Conservation (phyloP, 1,140 invertebrate genomes). For the Ostrea denselamellosa region DNA sequence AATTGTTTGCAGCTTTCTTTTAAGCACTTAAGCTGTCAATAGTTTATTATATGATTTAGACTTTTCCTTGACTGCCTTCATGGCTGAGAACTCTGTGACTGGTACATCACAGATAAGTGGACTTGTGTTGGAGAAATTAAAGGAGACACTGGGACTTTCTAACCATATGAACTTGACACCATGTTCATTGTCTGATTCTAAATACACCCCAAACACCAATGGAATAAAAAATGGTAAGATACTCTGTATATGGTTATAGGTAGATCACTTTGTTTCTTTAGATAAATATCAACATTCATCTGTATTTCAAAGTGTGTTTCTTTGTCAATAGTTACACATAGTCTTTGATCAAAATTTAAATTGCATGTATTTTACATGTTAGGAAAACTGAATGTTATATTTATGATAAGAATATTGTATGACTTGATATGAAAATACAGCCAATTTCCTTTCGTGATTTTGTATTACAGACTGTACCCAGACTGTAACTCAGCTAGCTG, state of each 20-base stretch:
- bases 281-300: too few relatives aligned
- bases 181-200: constrained; percentile 4
- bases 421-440: too few relatives aligned
- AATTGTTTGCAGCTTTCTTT: too few relatives aligned
- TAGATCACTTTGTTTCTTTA: too few relatives aligned
- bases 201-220: constrained; percentile 16
- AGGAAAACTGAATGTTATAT: too few relatives aligned
- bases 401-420: too few relatives aligned
- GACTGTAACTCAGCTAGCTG: not conserved
- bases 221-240: constrained; percentile 16
- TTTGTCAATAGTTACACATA: too few relatives aligned
- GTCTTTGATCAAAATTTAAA: too few relatives aligned
- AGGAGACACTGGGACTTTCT: constrained; percentile 17
- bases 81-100: constrained; percentile 36
- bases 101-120: not conserved
- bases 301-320: too few relatives aligned
- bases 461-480: not conserved
- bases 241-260: not conserved
- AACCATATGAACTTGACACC: not conserved
- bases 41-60: not conserved
- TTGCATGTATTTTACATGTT: too few relatives aligned
- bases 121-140: constrained; percentile 28
- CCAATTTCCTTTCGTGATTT: not conserved
- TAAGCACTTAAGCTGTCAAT: not conserved
- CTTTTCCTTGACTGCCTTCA: constrained; percentile 36